Conservation (phyloP, 2,888 invertebrate species). For the Drepanosiphum platanoidis region DNA sequence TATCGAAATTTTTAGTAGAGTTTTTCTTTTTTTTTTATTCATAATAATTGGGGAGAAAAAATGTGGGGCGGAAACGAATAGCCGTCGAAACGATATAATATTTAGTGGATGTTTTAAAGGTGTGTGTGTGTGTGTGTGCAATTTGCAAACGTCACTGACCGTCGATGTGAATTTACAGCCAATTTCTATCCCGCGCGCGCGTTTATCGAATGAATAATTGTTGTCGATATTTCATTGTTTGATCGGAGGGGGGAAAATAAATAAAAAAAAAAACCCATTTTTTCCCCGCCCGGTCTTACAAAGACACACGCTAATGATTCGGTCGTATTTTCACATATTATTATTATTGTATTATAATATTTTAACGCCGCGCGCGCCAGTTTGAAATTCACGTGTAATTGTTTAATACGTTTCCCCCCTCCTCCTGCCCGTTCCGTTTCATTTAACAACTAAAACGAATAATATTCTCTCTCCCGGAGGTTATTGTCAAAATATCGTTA, state of each 20-base stretch:
- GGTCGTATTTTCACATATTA: not conserved
- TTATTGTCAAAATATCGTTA: not conserved
- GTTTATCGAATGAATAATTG: slow-evolving; percentile 34
- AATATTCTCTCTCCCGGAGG: not conserved
- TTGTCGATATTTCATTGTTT: slow-evolving; percentile 32
- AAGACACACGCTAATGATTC: slow-evolving; percentile 24
- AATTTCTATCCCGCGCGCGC: not conserved
- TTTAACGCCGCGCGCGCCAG: slow-evolving; percentile 10
- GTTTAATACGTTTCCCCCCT: not conserved
- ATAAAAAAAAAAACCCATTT: slow-evolving; percentile 1
- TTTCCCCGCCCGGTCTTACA: not conserved
- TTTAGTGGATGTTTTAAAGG: slow-evolving; percentile 2
- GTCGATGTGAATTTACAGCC: slow-evolving; percentile 25
- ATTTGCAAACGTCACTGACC: slow-evolving; percentile 25
- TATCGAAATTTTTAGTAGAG: no score
- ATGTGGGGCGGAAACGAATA: not conserved
- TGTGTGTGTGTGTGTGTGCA: not conserved
- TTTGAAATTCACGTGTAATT: not conserved
- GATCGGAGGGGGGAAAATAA: not conserved
- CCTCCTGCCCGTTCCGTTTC: not conserved
- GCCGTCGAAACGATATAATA: slow-evolving; percentile 31
- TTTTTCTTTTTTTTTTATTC: no score
- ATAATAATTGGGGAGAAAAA: no score
- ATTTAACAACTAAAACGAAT: not conserved
- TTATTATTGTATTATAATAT: no score